Evolutionary conservation across 1,140 invertebrate genomes (phyloP), one percentile per base, ranked within the genome.

Genomic region (Procambarus clarkii): DNA sequence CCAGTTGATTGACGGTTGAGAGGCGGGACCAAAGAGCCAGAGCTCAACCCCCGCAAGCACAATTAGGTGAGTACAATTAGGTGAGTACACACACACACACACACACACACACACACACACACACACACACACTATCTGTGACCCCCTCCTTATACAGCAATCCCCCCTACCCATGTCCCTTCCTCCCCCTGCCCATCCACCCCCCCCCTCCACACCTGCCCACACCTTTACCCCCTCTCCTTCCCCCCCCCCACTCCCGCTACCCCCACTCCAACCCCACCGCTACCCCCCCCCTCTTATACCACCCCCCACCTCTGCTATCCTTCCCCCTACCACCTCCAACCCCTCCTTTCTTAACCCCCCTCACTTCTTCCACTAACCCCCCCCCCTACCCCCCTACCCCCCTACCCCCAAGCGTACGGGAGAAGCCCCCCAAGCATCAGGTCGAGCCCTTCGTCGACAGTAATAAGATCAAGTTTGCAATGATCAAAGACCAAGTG

Each of bases 391-490:
- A 8, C 69, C 60, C 7, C 9, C 4, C 44, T 34, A 5, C 9
- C 83, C 64, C 24, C 83, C 15, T 50, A 46, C 34, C 18, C 48
- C 3, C 24, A 9, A 24, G 80, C 5, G 50, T 24, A 60, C 80
- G 50, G 50, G 80, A 76, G 82, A 85, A 71, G 82, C 82, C 82
- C 82, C 81, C 69, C 84, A 86, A 85, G 83, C 83, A n/a, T 18
- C 69, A 71, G 83, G 84, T 76, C 71, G 21, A 54, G 69, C 84
- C 84, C 74, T 86, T 54, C 74, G 71, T 76, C 84, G 71, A 8
- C 50, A n/a, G 84, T 86, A 86, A 86, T 86, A 86, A 76, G 84
- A 86, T 86, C 84, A 86, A 86, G 84, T 86, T 86, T 86, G 84
- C 84, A 86, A 86, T 86, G 84, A 86, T 86, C 84, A 86, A 86